Evolutionary conservation across 2,113 vertebrate species (phyloP), one percentile per base, ranked within the genome.

Genomic region (Prochilodus magdalenae): DNA sequence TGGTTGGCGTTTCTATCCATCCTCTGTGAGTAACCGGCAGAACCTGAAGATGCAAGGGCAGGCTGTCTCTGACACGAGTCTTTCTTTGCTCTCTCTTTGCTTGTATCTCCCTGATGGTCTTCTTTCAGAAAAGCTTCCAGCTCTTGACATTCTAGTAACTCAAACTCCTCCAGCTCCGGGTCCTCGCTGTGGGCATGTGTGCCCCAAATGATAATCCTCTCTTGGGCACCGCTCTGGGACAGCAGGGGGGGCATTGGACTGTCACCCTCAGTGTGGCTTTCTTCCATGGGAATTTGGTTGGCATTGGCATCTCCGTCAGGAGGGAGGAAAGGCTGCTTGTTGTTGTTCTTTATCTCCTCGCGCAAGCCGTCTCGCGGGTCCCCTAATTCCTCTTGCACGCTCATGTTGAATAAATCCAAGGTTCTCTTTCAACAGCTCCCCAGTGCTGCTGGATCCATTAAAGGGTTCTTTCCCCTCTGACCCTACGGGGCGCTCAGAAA

Each of bases 181-280:
- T 92, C 90, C 62, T 90, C 27, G 11, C 90, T 90, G 16, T 72
- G 88, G 80, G 92, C 90, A 77, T 93, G 93, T 12, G 92, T 91
- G 30, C 88, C 92, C 93, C 94, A 95, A 85, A 94, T 89, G 33
- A 93, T 89, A 22, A 94, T 63, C 82, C 93, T 93, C 65, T 94
- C 87, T 12, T 93, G 90, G 16, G 91, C 84, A 24, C 92, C 91
- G 7, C 80, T 90, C 70, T 93, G 93, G 36, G 88, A 91, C 16
- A 93, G 87, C 77, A 94, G 80, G 53, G 90, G 91, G 59, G 93
- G 93, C 16, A 91, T 83, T 22, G 88, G 85, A 79, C 84, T 83
- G 59, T 82, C n/a, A 83, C 74, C 26, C 86, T 47, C 60, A 77
- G 65, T 81, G 75, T 81, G 26, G 57, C 78, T 83, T 55, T 83